These are phyloP conservation scores for Holothuria leucospilota DNA, from an alignment of 53 echinoderm and acorn worm genomes.

Conservation along the genomic window DNA sequence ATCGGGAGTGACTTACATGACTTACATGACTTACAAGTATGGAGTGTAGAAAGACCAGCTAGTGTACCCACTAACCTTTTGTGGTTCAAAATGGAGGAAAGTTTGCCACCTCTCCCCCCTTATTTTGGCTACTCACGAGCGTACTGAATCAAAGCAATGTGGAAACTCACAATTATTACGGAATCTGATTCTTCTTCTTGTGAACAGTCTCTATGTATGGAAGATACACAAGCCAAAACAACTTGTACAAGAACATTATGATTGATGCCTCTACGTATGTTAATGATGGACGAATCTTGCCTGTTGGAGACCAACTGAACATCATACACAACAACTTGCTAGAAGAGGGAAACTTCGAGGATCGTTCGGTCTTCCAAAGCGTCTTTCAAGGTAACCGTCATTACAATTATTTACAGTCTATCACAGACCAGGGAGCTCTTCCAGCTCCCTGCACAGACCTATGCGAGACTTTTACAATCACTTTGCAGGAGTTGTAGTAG, in stretches of 20 bases:
- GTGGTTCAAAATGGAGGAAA: neutral
- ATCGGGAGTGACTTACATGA: too few relatives aligned
- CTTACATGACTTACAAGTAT: too few relatives aligned
- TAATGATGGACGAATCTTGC: slow-evolving; percentile 63
- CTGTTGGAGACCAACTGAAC: slow-evolving; percentile 48
- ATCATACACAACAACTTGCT: slow-evolving; percentile 62
- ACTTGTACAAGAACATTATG: slow-evolving; percentile 78
- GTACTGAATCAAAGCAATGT: neutral
- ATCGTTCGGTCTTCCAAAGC: slow-evolving; percentile 55
- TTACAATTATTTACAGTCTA: neutral
- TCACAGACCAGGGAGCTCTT: too few relatives aligned
- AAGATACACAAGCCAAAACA: slow-evolving; percentile 54
- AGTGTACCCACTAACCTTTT: too few relatives aligned
- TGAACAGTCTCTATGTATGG: slow-evolving; percentile 76
- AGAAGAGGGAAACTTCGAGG: slow-evolving; percentile 43
- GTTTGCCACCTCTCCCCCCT: neutral
- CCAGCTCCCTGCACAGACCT: too few relatives aligned
- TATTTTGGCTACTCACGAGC: neutral
- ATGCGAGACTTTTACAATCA: too few relatives aligned
- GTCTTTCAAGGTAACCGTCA: slow-evolving; percentile 58
- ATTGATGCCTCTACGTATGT: slow-evolving; percentile 74
- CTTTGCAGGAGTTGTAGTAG: too few relatives aligned
- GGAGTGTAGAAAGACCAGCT: too few relatives aligned
- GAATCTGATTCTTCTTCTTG: neutral
- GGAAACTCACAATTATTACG: neutral